Evolutionary conservation across 2,113 vertebrate genomes (phyloP).

Genomic region (Prionailurus viverrinus): DNA sequence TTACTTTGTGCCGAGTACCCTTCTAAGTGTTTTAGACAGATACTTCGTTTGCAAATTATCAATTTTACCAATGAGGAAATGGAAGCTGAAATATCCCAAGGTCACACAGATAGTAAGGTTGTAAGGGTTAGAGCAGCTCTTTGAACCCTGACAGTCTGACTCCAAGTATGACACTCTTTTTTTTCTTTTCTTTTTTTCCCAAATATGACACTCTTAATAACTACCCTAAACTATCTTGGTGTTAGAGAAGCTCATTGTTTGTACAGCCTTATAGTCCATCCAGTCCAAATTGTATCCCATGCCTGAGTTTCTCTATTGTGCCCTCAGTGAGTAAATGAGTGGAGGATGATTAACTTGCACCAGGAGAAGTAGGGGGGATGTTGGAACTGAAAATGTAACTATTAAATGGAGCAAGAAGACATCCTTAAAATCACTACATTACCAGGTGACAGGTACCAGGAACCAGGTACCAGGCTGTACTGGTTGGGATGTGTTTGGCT

Average conservation of each 20-base stretch:
- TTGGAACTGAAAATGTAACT: background rate
- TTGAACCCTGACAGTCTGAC: background rate
- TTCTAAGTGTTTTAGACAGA: background rate
- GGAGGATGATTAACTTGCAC: background rate
- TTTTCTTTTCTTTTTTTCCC: too few species aligned
- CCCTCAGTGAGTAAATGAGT: background rate
- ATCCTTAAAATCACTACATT: constrained; percentile 34
- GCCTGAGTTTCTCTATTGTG: background rate
- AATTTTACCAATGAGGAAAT: background rate
- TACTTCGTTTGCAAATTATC: constrained; percentile 2
- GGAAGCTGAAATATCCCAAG: background rate
- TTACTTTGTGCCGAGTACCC: background rate
- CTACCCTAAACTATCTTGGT: background rate
- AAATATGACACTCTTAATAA: background rate
- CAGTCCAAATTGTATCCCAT: background rate
- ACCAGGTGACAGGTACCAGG: background rate
- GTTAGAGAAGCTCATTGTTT: background rate
- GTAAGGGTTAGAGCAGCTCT: background rate
- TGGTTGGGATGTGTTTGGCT: background rate
- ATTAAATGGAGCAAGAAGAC: constrained; percentile 24
- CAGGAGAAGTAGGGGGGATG: background rate
- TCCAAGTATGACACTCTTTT: background rate
- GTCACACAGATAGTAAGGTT: background rate
- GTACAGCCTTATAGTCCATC: background rate
- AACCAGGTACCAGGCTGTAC: background rate